Evolutionary conservation across 2,797 vertebrate species (phyloP).

Genomic region (Gallinago stenura): DNA sequence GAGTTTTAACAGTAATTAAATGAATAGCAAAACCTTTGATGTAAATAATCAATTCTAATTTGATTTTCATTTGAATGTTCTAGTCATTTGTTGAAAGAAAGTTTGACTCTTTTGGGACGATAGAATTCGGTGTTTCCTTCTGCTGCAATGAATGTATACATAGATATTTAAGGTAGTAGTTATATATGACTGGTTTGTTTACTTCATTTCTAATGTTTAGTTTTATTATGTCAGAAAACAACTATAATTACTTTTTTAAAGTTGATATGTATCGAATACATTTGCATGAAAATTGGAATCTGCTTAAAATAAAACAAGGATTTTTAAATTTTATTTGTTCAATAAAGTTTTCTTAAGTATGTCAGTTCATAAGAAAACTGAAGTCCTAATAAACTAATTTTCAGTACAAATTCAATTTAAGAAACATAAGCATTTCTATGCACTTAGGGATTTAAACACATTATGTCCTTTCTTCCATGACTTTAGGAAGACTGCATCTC

Average conservation of each 20-base stretch:
- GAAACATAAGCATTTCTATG: background rate
- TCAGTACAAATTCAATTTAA: background rate
- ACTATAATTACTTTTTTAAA: background rate
- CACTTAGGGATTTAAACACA: background rate
- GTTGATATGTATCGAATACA: background rate
- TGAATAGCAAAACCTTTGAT: background rate
- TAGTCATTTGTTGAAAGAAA: background rate
- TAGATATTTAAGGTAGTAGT: background rate
- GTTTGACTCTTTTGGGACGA: fast-evolving
- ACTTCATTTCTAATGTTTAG: background rate
- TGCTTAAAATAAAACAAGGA: background rate
- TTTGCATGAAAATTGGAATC: background rate
- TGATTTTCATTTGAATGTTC: background rate
- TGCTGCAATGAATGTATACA: background rate
- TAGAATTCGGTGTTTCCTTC: background rate
- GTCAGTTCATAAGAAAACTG: background rate
- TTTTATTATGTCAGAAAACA: background rate
- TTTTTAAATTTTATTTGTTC: background rate
- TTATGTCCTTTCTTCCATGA: background rate
- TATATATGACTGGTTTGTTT: background rate
- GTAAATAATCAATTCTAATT: background rate
- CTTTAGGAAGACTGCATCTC: background rate
- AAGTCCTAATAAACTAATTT: background rate
- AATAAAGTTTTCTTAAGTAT: background rate
- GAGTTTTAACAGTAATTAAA: background rate